phyloP scores from a whole-genome alignment of 2,113 vertebrate genomes.

The Uropsilus gracilis region DNA sequence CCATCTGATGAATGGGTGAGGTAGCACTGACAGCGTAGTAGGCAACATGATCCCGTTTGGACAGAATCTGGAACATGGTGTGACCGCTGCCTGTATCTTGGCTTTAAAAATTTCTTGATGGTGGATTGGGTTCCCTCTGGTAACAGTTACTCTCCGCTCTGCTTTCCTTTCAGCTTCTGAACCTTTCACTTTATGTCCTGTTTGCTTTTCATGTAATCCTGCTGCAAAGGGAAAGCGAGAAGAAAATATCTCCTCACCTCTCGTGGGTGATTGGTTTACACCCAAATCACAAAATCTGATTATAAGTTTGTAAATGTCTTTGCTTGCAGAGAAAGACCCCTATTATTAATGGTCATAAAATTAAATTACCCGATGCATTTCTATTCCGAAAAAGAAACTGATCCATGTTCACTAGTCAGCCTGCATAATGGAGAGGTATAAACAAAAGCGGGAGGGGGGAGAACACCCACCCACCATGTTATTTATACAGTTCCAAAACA shows the following conservation, averaged over 20 bases:
- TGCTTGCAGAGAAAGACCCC: conserved; percentile 59
- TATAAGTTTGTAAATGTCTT: conserved; percentile 76
- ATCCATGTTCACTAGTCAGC: conserved; percentile 43
- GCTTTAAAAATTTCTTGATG: neutral
- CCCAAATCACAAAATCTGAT: conserved; percentile 75
- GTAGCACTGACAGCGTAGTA: neutral
- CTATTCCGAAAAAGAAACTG: conserved; percentile 66
- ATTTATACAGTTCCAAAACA: conserved; percentile 75
- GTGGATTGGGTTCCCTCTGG: neutral
- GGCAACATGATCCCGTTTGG: neutral
- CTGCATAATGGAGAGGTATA: conserved; percentile 39
- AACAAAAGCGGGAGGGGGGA: conserved; percentile 58
- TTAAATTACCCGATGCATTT: conserved; percentile 61
- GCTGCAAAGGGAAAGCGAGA: neutral
- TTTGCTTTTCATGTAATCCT: neutral
- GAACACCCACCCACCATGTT: conserved; percentile 10
- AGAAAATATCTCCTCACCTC: conserved; percentile 49
- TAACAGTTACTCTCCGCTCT: neutral
- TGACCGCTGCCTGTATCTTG: neutral
- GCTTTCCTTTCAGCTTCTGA: neutral
- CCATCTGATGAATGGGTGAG: neutral
- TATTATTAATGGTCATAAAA: conserved; percentile 76
- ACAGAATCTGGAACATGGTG: neutral
- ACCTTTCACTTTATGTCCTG: neutral
- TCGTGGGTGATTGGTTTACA: conserved; percentile 69